Conservation (phyloP, 1,140 invertebrate species). For the Drosophila bipectinata region DNA sequence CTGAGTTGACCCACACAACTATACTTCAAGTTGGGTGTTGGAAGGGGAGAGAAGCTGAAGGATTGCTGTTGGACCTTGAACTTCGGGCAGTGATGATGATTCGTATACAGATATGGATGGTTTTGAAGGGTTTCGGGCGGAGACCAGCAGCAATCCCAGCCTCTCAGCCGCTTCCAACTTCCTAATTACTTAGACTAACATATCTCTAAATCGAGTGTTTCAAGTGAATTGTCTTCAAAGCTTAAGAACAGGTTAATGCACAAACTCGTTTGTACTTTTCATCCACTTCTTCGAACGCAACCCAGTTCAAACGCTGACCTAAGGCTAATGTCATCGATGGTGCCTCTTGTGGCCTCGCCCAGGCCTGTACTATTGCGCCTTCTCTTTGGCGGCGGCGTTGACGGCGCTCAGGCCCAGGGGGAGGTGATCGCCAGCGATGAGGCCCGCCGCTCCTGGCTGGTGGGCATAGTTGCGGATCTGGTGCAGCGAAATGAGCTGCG, state of each 20-base stretch:
- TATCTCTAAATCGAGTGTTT: slow-evolving; percentile 14
- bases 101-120: slow-evolving; percentile 14
- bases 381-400: slow-evolving; percentile 74
- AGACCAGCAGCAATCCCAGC: slow-evolving; percentile 9
- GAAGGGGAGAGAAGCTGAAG: background rate
- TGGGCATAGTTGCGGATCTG: slow-evolving; percentile 98
- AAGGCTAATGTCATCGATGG: slow-evolving; percentile 57
- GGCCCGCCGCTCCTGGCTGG: slow-evolving; percentile 88
- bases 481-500: slow-evolving; percentile 97
- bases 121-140: background rate
- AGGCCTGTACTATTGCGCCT: slow-evolving; percentile 82
- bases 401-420: slow-evolving; percentile 73
- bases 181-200: slow-evolving; percentile 25
- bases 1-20: slow-evolving; percentile 61
- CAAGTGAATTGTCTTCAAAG: slow-evolving; percentile 15
- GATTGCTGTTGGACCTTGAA: slow-evolving; percentile 4
- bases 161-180: slow-evolving; percentile 3
- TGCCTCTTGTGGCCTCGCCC: slow-evolving; percentile 54
- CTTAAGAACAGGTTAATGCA: background rate
- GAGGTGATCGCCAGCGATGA: slow-evolving; percentile 79
- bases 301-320: slow-evolving; percentile 27
- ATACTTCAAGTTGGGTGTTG: slow-evolving; percentile 8
- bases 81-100: slow-evolving; percentile 29
- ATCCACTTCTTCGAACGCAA: background rate
- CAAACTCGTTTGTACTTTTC: background rate